Evolutionary conservation across 2,113 vertebrate genomes (phyloP), one percentile per base, ranked within the genome.

Genomic region (Clarias magur): DNA sequence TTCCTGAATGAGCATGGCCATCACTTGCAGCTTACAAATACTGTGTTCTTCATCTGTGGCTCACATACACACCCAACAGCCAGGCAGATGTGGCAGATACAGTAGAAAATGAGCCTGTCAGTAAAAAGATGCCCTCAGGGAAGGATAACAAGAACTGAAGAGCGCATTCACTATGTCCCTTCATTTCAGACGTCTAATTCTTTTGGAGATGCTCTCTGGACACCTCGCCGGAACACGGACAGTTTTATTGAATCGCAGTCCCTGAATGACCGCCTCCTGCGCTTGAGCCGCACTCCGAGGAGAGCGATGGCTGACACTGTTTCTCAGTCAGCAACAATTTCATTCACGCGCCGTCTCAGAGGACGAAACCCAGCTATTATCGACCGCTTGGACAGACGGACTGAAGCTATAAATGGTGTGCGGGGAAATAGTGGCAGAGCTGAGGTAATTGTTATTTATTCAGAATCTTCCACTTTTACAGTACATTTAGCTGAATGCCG

Each of bases 31-130:
- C 68, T 3, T 30, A 34, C 16, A 4, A 0, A 38, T 38, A n/a
- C 48, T n/a, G 5, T 54, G 19, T 78, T 48, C n/a, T 56, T 56
- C 79, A 42, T 62, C 30, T 62, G 1, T 23, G n/a, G 70, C 56
- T 34, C 42, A 54, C 62, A 11, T 5, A 59, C 60, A 65, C 60
- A 82, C 80, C 65, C 8, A 65, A 82, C 80, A 42, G 2, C 3
- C 17, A 21, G 30, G 6, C 79, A 62, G 11, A 38, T 34, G n/a
- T 62, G 21, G 30, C 79, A 25, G 30, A 42, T 62, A 42, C 30
- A 60, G 57, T 62, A 25, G 27, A 42, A 81, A 81, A 81, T 81
- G 30, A 81, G 79, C n/a, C 42, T 25, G 57, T 81, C 79, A 81
- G 30, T 23, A 19, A 80, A 12, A 54, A 59, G 53, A 75, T 60